A percentile compares a stretch with the other conserved stretches of the same genome.
Conservation (phyloP, 2,113 vertebrate genomes). For the Semicossyphus pulcher region DNA sequence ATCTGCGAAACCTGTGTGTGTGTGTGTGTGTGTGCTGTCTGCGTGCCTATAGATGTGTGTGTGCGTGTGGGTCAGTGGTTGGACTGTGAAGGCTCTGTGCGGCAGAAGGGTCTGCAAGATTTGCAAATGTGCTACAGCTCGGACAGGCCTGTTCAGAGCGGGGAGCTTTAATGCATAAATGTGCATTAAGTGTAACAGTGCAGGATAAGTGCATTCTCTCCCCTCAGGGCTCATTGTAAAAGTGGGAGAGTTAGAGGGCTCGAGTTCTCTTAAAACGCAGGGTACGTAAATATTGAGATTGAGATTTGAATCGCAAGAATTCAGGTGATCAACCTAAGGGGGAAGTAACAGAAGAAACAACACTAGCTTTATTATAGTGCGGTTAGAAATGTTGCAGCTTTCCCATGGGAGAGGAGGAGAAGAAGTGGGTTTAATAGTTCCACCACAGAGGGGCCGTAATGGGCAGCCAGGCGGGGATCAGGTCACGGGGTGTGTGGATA, state of each 20-base stretch:
- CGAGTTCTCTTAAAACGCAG: not conserved
- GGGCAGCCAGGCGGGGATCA: slow-evolving; percentile 16
- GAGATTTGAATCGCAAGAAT: slow-evolving; percentile 32
- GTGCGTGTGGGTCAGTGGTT: slow-evolving; percentile 29
- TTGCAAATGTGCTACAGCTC: slow-evolving; percentile 32
- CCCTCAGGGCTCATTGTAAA: not conserved
- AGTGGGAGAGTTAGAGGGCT: not conserved
- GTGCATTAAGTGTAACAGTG: slow-evolving; percentile 17
- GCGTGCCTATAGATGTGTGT: not conserved
- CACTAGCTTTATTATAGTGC: slow-evolving; percentile 20
- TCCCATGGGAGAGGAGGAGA: slow-evolving; percentile 50
- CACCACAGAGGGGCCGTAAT: slow-evolving; percentile 41
- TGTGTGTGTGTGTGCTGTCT: slow-evolving; percentile 6
- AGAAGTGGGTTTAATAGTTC: slow-evolving; percentile 57
- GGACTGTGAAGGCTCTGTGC: slow-evolving; percentile 41
- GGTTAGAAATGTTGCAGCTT: slow-evolving; percentile 60
- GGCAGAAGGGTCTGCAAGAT: slow-evolving; percentile 31
- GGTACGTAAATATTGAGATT: slow-evolving; percentile 15
- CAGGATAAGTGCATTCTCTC: slow-evolving; percentile 1
- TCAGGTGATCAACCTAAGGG: slow-evolving; percentile 31
- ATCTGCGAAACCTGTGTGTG: slow-evolving; percentile 51
- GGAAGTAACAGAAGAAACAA: slow-evolving; percentile 27
- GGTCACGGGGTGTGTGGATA: slow-evolving; percentile 7
- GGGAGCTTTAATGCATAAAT: slow-evolving; percentile 19
- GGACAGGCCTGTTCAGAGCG: slow-evolving; percentile 28